Percentiles rank a stretch among this genome's conserved stretches.
phyloP scores from a whole-genome alignment of 2,113 vertebrate genomes.

The Rana temporaria region DNA sequence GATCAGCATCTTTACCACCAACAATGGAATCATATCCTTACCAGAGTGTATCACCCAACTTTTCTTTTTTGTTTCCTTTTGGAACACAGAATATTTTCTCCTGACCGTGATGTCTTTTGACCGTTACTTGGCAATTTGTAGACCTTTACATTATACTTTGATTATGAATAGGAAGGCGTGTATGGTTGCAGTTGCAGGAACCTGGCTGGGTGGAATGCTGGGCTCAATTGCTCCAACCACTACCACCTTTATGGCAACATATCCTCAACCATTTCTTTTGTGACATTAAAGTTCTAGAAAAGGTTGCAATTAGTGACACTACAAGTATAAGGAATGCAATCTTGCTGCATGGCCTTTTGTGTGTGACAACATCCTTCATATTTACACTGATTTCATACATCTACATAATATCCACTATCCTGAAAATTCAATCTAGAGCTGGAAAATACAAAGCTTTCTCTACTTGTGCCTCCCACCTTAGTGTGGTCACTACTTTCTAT shows the following conservation, averaged over 20 bases:
- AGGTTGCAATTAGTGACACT: slow-evolving; percentile 60
- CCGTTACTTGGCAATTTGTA: slow-evolving; percentile 57
- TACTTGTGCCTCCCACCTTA: slow-evolving; percentile 63
- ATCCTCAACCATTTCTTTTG: slow-evolving; percentile 67
- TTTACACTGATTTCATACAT: slow-evolving; percentile 58
- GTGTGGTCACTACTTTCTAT: slow-evolving; percentile 59
- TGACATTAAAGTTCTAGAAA: slow-evolving; percentile 59
- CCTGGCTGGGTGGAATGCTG: slow-evolving; percentile 43
- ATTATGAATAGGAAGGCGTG: slow-evolving; percentile 42
- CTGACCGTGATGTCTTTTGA: slow-evolving; percentile 47
- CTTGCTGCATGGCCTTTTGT: slow-evolving; percentile 45
- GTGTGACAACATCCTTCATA: slow-evolving; percentile 53
- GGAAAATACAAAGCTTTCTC: slow-evolving; percentile 64
- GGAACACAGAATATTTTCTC: slow-evolving; percentile 52
- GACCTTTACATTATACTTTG: slow-evolving; percentile 47
- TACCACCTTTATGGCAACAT: slow-evolving; percentile 59
- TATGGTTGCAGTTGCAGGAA: slow-evolving; percentile 20
- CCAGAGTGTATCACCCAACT: slow-evolving; percentile 56
- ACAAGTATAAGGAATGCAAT: slow-evolving; percentile 22
- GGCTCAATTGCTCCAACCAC: slow-evolving; percentile 54
- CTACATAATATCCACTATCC: too few species aligned
- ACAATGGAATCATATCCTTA: slow-evolving; percentile 50
- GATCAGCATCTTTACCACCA: slow-evolving; percentile 34
- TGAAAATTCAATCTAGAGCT: slow-evolving; percentile 53
- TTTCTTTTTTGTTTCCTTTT: slow-evolving; percentile 57